Base-by-base conservation (phyloP, 2,888 invertebrate genomes). In the Sussaba pulchella region DNA sequence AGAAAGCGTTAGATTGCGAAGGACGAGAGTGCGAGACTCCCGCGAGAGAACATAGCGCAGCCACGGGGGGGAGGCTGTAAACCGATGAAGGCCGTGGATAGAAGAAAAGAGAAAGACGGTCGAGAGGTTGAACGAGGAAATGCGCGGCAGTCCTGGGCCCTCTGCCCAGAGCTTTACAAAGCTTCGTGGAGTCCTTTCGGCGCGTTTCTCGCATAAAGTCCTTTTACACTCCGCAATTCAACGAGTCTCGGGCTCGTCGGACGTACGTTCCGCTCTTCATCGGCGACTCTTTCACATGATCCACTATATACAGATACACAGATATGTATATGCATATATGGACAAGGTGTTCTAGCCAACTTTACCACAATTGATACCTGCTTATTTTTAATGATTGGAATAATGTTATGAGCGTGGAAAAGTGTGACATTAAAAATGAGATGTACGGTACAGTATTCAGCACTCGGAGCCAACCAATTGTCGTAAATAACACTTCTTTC, bases 1-100 rank as follows among this genome's bases (percentile, higher is more conserved):
- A 84, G 85, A 85, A 84, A 83, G 82, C 82, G 82, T 81, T 76
- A 72, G 78, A 82, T 78, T 82, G 80, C 74, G 24, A 50, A 61
- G 69, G 69, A 69, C 26, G 69, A 69, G 67, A 66, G 52, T 50
- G 26, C 21, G 63, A 45, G 43, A 17, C 24, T 3, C 4, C 17
- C 26, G 14, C 9, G 14, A 6, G 36, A 1, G 41, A 12, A 39
- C 1, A n/a, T n/a, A n/a, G n/a, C 4, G 39, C n/a, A n/a, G 39
- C 17, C 4, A 21, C 61, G 52, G 71, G 59, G 69, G 26, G 47
- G 63, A 57, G 70, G 36, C 19, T 76, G 39, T 71, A 61, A 72
- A 75, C 70, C 61, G 59, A 74, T 67, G 64, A 57, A 57, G 52
- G 45, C 66, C 17, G 67, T 52, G 12, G 14, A 9, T 67, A 17